These are phyloP conservation scores for Bicyclus anynana DNA, from an alignment of 1,140 invertebrate species.

Conservation along the genomic window DNA sequence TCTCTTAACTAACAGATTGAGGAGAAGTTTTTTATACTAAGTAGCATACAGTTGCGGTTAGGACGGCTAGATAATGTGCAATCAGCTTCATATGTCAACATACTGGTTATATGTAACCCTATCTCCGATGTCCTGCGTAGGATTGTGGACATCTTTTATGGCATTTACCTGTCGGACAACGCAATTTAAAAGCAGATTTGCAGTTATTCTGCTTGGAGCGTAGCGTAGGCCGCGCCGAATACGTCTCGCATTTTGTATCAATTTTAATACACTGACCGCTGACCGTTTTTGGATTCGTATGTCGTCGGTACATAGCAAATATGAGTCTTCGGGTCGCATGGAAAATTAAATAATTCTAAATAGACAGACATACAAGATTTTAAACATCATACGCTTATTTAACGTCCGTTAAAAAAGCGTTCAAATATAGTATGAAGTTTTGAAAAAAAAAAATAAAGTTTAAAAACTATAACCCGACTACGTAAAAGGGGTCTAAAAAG, in stretches of 20 bases:
- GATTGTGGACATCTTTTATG: constrained; percentile 24
- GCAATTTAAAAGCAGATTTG: constrained; percentile 27
- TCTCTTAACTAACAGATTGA: too few relatives aligned
- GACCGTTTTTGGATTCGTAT: not conserved
- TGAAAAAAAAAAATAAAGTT: too few relatives aligned
- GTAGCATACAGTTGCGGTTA: not conserved
- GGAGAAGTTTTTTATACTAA: too few relatives aligned
- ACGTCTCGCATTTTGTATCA: constrained; percentile 3
- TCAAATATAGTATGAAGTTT: too few relatives aligned
- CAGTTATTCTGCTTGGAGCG: constrained; percentile 9
- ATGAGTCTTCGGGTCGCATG: not conserved
- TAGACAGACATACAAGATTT: too few relatives aligned
- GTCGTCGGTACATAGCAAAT: not conserved
- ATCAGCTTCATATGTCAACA: not conserved
- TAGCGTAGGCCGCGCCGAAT: constrained; percentile 11
- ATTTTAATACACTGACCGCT: not conserved
- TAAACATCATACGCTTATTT: too few relatives aligned
- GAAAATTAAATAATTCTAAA: too few relatives aligned
- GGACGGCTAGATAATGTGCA: not conserved
- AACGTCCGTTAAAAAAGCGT: too few relatives aligned
- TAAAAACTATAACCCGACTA: too few relatives aligned
- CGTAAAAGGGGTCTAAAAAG: too few relatives aligned
- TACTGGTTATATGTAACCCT: constrained; percentile 14
- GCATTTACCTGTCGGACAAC: constrained; percentile 25
- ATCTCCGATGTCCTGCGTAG: constrained; percentile 23